These are phyloP conservation scores for Sander lucioperca DNA, from an alignment of 2,113 vertebrate species.

Conservation along the genomic window DNA sequence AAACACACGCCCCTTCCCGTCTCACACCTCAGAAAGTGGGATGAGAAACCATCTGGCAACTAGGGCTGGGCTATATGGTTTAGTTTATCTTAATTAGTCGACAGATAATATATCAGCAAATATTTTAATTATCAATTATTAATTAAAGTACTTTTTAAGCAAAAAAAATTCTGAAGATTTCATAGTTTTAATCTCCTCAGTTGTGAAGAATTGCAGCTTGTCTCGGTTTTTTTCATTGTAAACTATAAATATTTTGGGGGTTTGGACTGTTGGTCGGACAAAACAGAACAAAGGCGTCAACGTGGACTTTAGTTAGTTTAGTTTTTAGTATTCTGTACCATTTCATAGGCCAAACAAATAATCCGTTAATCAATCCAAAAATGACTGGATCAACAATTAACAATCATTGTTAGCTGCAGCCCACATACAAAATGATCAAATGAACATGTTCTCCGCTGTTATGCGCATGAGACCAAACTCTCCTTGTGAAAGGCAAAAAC, in stretches of 20 bases:
- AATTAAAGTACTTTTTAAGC: not conserved
- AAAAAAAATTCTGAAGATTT: not conserved
- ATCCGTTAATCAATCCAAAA: not conserved
- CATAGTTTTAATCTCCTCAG: not conserved
- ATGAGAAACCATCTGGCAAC: constrained; percentile 39
- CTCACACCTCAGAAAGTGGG: constrained; percentile 55
- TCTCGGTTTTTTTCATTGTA: not conserved
- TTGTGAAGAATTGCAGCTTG: not conserved
- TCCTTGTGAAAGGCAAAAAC: too few species aligned
- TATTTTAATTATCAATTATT: too few species aligned
- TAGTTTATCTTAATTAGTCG: not conserved
- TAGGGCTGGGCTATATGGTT: not conserved
- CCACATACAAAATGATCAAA: not conserved
- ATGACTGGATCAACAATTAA: not conserved
- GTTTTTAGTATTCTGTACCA: not conserved
- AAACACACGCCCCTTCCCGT: constrained; percentile 43
- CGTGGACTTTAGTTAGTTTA: not conserved
- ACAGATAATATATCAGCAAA: not conserved
- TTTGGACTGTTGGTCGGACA: not conserved
- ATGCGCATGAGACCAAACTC: too few species aligned
- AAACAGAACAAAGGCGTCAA: not conserved
- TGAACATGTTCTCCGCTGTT: too few species aligned
- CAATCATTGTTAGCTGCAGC: not conserved
- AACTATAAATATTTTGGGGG: not conserved
- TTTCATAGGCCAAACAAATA: not conserved